A percentile compares a stretch with the other conserved stretches of the same genome.
These are phyloP conservation scores for Eriosoma lanigerum DNA, from an alignment of 1,140 invertebrate species.

Conservation along the genomic window DNA sequence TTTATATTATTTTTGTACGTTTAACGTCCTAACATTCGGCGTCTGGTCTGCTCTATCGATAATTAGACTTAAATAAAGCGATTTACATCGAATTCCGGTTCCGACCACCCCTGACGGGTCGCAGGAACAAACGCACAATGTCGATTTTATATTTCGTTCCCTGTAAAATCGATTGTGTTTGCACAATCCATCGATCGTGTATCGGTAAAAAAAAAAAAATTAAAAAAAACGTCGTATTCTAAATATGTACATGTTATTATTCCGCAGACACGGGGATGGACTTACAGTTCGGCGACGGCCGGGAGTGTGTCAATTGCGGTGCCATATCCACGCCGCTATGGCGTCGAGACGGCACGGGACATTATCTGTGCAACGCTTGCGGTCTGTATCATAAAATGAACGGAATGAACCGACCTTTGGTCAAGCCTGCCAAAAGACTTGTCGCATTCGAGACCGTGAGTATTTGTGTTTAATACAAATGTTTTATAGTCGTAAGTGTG, in stretches of 20 bases:
- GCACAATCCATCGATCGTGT: no score
- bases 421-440: constrained; percentile 86
- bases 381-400: constrained; percentile 96
- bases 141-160: no score
- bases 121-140: no score
- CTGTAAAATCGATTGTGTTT: no score
- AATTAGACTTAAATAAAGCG: background rate
- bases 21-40: background rate
- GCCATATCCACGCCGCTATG: constrained; percentile 93
- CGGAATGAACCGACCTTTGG: constrained; percentile 85
- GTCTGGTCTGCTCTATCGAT: constrained; percentile 12
- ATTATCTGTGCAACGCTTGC: constrained; percentile 98
- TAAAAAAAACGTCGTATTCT: background rate
- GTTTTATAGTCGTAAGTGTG: no score
- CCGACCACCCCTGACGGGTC: no score
- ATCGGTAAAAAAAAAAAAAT: no score
- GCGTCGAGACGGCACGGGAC: constrained; percentile 92
- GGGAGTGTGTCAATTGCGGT: constrained; percentile 96
- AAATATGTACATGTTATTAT: background rate
- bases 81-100: background rate
- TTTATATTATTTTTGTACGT: constrained; percentile 1
- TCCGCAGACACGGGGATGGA: constrained; percentile 74
- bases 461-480: background rate
- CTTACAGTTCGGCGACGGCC: constrained; percentile 80
- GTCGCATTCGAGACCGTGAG: constrained; percentile 59